Evolutionary conservation across 2,797 vertebrate genomes (phyloP).

Genomic region (Sebastes vulpes): DNA sequence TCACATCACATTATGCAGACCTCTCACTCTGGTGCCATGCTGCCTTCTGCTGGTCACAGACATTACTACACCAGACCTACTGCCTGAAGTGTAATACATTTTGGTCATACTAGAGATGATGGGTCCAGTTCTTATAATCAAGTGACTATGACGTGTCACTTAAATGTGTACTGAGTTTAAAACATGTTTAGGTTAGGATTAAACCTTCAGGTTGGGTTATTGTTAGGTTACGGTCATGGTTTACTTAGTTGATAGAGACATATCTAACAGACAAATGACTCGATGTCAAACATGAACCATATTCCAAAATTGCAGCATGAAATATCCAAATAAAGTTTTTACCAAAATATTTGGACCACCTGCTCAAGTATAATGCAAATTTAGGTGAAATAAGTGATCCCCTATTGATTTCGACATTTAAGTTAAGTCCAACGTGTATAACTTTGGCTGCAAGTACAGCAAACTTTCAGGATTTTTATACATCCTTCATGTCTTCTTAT

Average conservation of each 20-base stretch:
- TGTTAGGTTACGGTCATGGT: not conserved
- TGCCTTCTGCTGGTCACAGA: conserved; percentile 75
- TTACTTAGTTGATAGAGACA: not conserved
- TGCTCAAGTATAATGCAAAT: not conserved
- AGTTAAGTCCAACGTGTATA: not conserved
- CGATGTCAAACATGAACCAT: not conserved
- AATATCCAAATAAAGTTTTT: not conserved
- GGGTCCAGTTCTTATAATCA: not conserved
- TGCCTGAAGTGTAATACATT: rapidly evolving
- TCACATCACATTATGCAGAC: not conserved
- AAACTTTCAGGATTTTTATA: not conserved
- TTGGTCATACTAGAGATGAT: not conserved
- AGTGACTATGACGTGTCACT: not conserved
- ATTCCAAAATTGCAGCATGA: not conserved
- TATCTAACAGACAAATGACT: not conserved
- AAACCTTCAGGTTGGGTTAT: not conserved
- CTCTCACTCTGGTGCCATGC: conserved; percentile 35
- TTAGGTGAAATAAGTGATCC: not conserved
- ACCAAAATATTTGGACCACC: not conserved
- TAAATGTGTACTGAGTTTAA: not conserved
- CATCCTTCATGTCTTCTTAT: not conserved
- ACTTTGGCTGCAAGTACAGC: not conserved
- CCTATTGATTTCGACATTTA: not conserved
- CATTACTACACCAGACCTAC: not conserved
- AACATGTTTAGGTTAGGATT: not conserved